Evolutionary conservation across 1,140 invertebrate genomes (phyloP).

Genomic region (Mercenaria mercenaria): DNA sequence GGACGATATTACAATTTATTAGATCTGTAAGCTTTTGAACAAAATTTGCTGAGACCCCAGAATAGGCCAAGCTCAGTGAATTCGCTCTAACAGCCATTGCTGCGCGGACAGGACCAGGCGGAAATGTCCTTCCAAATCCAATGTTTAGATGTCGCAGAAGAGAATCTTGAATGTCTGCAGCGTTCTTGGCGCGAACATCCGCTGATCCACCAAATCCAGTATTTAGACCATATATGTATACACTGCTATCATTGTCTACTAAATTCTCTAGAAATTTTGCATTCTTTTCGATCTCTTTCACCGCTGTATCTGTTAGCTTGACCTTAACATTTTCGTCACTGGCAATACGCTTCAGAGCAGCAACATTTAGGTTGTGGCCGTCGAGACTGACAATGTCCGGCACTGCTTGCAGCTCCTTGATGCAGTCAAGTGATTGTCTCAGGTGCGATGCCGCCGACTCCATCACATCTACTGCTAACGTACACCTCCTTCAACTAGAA

Average conservation of each 20-base stretch:
- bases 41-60: background rate
- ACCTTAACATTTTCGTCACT: constrained; percentile 4
- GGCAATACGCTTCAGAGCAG: constrained; percentile 2
- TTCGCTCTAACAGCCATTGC: constrained; percentile 29
- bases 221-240: constrained; percentile 20
- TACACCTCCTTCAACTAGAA: too few relatives aligned
- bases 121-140: constrained; percentile 16
- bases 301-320: background rate
- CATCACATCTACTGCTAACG: background rate
- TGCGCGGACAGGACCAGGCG: background rate
- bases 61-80: constrained; percentile 6
- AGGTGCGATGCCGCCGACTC: background rate
- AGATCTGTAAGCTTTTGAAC: background rate
- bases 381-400: background rate
- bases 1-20: background rate
- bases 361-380: background rate
- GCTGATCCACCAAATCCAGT: constrained; percentile 36
- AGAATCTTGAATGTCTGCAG: constrained; percentile 1
- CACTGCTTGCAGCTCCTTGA: background rate
- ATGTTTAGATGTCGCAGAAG: constrained; percentile 19
- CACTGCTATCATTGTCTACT: background rate
- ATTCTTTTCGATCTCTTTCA: constrained; percentile 10
- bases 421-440: background rate
- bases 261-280: background rate
- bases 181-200: background rate